Evolutionary conservation across 2,888 invertebrate genomes (phyloP).

Genomic region (Ctena decussata): DNA sequence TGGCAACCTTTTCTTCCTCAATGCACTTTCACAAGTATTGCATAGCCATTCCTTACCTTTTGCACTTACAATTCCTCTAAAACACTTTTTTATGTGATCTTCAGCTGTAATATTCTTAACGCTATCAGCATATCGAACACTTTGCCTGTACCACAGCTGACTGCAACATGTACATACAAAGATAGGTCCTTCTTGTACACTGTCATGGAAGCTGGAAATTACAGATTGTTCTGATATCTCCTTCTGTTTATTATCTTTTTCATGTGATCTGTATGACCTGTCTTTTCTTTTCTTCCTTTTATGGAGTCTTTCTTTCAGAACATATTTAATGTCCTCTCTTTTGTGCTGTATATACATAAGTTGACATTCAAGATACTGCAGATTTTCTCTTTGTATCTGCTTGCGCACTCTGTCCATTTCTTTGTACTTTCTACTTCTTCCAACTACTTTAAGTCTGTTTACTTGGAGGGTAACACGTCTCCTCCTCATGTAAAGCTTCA

Average conservation of each 20-base stretch:
- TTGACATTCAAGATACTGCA: background rate
- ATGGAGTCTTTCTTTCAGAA: background rate
- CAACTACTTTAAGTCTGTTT: background rate
- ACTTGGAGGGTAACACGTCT: background rate
- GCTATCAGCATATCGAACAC: constrained; percentile 1
- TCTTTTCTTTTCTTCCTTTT: background rate
- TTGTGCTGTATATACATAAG: background rate
- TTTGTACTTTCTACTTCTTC: background rate
- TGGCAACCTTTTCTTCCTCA: constrained; percentile 11
- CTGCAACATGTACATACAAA: constrained; percentile 30
- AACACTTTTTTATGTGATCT: background rate
- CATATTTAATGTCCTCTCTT: background rate
- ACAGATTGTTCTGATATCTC: background rate
- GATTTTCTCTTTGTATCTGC: background rate
- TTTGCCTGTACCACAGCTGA: constrained; percentile 28
- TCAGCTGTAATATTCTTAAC: too few species aligned
- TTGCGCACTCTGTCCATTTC: background rate
- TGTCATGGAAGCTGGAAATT: background rate
- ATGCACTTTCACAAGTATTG: background rate
- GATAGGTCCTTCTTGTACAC: constrained; percentile 2
- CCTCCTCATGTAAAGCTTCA: background rate
- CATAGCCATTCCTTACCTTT: constrained; percentile 25
- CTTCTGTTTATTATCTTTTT: background rate
- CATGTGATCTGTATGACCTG: background rate
- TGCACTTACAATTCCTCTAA: background rate